Evolutionary conservation across 2,113 vertebrate species (phyloP).

Genomic region (Barbus barbus): DNA sequence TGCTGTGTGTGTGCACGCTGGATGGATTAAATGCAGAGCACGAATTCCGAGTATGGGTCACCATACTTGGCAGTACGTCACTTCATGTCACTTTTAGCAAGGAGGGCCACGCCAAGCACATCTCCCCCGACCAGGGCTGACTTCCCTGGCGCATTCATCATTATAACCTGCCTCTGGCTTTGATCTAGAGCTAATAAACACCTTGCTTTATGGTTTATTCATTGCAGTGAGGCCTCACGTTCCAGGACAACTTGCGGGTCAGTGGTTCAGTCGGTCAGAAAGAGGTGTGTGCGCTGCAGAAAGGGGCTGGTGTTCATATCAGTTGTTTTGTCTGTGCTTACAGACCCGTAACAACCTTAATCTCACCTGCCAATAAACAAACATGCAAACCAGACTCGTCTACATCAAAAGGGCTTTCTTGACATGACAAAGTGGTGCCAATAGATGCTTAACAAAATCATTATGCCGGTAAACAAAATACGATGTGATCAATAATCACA

Average conservation of each 20-base stretch:
- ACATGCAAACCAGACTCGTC: constrained; percentile 29
- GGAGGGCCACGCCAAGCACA: constrained; percentile 43
- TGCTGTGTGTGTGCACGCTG: no score
- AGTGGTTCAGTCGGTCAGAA: constrained; percentile 40
- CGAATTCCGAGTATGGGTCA: no score
- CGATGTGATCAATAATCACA: not conserved
- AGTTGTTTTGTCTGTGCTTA: constrained; percentile 43
- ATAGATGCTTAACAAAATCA: not conserved
- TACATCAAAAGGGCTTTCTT: constrained; percentile 25
- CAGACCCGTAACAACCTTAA: constrained; percentile 59
- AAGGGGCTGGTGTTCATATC: not conserved
- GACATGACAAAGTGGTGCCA: constrained; percentile 23
- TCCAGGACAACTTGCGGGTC: constrained; percentile 46
- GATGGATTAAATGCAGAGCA: no score
- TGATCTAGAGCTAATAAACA: constrained; percentile 48
- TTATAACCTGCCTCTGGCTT: constrained; percentile 36
- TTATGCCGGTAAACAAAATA: not conserved
- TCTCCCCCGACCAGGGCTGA: constrained; percentile 27
- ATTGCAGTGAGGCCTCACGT: constrained; percentile 33
- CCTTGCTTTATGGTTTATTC: constrained; percentile 43
- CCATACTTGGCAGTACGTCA: no score
- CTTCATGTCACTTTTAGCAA: no score
- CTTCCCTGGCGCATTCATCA: constrained; percentile 50
- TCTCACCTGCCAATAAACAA: constrained; percentile 52
- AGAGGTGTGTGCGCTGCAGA: not conserved